Percentiles rank a stretch among this genome's conserved stretches.
Evolutionary conservation across 2,888 invertebrate species (phyloP).

Genomic region (Tipula helvola): DNA sequence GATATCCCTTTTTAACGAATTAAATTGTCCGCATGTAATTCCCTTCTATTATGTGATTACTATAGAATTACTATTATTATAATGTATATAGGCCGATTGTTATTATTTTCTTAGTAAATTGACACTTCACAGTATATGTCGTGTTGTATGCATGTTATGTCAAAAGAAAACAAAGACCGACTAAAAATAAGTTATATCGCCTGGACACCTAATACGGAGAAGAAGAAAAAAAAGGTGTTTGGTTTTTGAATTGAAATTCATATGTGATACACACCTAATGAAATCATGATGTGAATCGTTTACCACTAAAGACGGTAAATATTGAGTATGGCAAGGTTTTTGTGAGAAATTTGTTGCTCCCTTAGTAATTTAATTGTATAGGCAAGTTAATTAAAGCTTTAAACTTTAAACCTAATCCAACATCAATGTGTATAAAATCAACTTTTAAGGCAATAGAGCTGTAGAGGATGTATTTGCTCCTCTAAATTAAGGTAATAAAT

Average conservation of each 20-base stretch:
- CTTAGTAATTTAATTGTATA: no score
- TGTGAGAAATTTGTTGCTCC: no score
- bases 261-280: background rate
- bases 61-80: background rate
- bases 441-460: no score
- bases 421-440: no score
- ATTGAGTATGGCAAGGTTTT: no score
- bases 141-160: background rate
- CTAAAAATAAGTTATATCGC: background rate
- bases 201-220: background rate
- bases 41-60: background rate
- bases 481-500: no score
- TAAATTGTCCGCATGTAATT: slow-evolving; percentile 8
- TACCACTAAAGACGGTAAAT: background rate
- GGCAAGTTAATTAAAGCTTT: no score
- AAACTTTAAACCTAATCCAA: no score
- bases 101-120: background rate
- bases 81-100: background rate
- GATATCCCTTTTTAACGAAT: slow-evolving; percentile 10
- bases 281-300: background rate
- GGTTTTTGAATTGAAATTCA: background rate
- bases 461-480: no score
- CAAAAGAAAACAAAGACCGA: background rate
- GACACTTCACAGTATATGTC: background rate
- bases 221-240: background rate